Conservation (phyloP, 1,140 invertebrate genomes). For the Drosophila lini region DNA sequence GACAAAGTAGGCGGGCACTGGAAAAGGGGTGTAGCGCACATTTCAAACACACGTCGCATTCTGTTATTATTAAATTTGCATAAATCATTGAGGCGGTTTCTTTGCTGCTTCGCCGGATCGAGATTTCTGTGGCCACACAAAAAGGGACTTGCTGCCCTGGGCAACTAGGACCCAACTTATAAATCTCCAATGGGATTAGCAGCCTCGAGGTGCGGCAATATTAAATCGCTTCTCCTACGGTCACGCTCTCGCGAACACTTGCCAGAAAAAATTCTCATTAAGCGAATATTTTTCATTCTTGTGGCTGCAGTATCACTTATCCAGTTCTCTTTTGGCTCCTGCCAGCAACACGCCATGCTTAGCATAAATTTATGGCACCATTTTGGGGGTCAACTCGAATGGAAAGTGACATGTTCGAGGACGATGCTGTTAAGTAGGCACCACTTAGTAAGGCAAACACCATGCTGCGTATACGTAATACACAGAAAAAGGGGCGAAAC, state of each 20-base stretch:
- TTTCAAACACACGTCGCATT: conserved; percentile 6
- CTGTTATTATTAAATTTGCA: conserved; percentile 48
- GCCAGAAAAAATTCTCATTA: not conserved
- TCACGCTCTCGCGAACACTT: not conserved
- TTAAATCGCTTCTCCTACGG: not conserved
- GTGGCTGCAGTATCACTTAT: conserved; percentile 24
- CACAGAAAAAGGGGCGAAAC: not conserved
- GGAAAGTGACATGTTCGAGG: conserved; percentile 2
- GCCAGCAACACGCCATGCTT: conserved; percentile 2
- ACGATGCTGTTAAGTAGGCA: conserved; percentile 42
- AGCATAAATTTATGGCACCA: conserved; percentile 18
- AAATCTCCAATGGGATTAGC: conserved; percentile 5
- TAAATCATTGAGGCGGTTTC: conserved; percentile 34
- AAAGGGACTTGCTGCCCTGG: not conserved
- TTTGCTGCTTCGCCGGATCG: conserved; percentile 7
- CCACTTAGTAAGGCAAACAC: conserved; percentile 32
- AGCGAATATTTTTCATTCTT: not conserved
- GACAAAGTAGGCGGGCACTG: not conserved
- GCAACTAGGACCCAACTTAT: conserved; percentile 1
- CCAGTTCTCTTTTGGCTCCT: not conserved
- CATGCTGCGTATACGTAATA: conserved; percentile 53
- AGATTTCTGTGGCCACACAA: conserved; percentile 10
- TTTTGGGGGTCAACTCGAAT: conserved; percentile 7
- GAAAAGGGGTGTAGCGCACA: conserved; percentile 15
- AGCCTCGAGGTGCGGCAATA: not conserved